These are phyloP conservation scores for Zeugodacus cucurbitae DNA, from an alignment of 1,140 invertebrate genomes.

Conservation along the genomic window DNA sequence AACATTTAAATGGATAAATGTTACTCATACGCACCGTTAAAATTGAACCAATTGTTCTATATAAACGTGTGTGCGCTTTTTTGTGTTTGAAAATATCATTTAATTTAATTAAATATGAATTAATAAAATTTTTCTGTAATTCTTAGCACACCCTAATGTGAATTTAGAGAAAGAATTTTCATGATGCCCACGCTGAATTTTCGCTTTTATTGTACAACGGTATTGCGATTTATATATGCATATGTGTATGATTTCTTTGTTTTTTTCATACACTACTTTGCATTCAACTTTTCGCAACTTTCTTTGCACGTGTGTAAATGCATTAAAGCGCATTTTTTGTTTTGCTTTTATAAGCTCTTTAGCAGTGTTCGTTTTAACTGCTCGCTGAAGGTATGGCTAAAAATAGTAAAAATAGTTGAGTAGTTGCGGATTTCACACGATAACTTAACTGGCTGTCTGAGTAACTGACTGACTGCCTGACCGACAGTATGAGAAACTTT, in stretches of 20 bases:
- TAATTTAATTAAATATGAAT: too few relatives aligned
- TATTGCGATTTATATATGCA: not conserved
- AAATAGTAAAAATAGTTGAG: not conserved
- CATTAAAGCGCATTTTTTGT: not conserved
- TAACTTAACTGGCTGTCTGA: constrained; percentile 14
- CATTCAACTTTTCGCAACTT: not conserved
- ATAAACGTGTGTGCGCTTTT: too few relatives aligned
- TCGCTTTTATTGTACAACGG: too few relatives aligned
- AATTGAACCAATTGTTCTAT: too few relatives aligned
- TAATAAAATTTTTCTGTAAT: too few relatives aligned
- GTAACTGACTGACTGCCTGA: not conserved
- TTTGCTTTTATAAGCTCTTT: not conserved
- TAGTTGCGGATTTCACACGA: constrained; percentile 29
- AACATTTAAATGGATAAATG: too few relatives aligned
- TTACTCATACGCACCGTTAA: too few relatives aligned
- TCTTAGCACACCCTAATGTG: too few relatives aligned
- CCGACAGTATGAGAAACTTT: not conserved
- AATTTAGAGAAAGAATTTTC: too few relatives aligned
- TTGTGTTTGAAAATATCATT: too few relatives aligned
- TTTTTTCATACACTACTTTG: not conserved
- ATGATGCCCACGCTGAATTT: too few relatives aligned
- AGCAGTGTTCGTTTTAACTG: not conserved
- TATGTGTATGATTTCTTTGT: not conserved
- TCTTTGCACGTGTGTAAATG: not conserved
- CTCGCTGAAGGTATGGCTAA: not conserved